Evolutionary conservation across 2,888 invertebrate species (phyloP), one percentile per base, ranked within the genome.

Genomic region (Drymonia ruficornis): DNA sequence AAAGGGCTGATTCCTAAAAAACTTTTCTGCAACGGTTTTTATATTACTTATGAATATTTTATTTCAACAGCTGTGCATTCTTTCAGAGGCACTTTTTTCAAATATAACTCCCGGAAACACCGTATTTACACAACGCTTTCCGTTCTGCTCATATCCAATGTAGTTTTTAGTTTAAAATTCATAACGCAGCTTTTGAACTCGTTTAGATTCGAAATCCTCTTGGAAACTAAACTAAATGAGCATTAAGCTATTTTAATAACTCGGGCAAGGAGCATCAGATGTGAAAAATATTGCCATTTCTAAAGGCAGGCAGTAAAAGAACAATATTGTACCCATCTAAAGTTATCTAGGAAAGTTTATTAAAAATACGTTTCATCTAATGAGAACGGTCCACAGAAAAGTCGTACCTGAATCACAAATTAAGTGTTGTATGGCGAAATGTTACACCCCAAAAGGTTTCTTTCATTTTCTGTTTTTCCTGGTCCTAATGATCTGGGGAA

Each of bases 81-180:
- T 80, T 78, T 81, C 73, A 76, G 65, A 78, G 65, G 74, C 66
- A 74, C 72, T 83, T 86, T n/a, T 86, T 86, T 83, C 80, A 78
- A 81, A 86, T 86, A 86, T 81, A 77, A 78, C 80, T 76, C 74
- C 74, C 74, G 75, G 80, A 80, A 82, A 82, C 76, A 77, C 73
- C 74, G 67, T 63, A 23, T 87, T 86, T 86, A 84, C 83, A 81
- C 76, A 81, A 74, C 75, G 81, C 81, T 82, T 78, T 83, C 83
- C 78, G 86, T 82, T 83, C 81, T 80, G 76, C 83, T 84, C 82
- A 82, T 86, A 86, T 84, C 82, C 81, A 81, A 82, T 85, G 86
- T 85, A 87, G 82, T 84, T 88, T 87, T 76, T 74, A 84, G 82
- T 87, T 85, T 84, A 80, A 88, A 88, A 87, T 88, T 87, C 86